phyloP scores from a whole-genome alignment of 2,113 vertebrate genomes.

The western clawed frog (Xenopus tropicalis) region UCB_Xtro_10.0 CM004447.2:26007501-26008000 shows the following conservation, averaged over 20 bases:
- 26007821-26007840: constrained; percentile 44
- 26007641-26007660: background rate
- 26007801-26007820: constrained; percentile 39
- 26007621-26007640: background rate
- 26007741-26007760: constrained; percentile 32
- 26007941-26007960: no score
- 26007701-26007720: constrained; percentile 42
- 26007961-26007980: no score
- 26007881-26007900: constrained; percentile 14
- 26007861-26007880: background rate
- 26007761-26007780: constrained; percentile 35
- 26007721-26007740: constrained; percentile 16
- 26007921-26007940: no score
- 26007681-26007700: constrained; percentile 7
- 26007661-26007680: constrained; percentile 12
- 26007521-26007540: no score
- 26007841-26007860: constrained; percentile 41
- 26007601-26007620: background rate
- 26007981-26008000: no score
- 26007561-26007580: no score
- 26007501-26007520: no score
- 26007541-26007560: no score
- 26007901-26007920: background rate
- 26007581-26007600: background rate
- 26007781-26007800: constrained; percentile 32